Evolutionary conservation across 2,113 vertebrate species (phyloP).

Genomic region (Sebastes schlegelii): DNA sequence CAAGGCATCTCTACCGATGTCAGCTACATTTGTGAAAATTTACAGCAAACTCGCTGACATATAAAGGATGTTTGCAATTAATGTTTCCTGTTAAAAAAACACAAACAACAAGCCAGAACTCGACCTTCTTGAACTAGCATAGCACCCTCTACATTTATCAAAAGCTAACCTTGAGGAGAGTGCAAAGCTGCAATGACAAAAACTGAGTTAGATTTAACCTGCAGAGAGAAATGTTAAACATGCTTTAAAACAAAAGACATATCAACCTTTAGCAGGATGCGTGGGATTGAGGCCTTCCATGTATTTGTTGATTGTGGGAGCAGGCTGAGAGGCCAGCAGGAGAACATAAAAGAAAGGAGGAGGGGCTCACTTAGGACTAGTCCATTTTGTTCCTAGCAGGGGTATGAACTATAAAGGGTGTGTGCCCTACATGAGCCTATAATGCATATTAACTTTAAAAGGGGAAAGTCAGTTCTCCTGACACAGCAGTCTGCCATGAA

Average conservation of each 20-base stretch:
- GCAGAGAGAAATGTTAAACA: constrained; percentile 17
- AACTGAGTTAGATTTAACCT: not conserved
- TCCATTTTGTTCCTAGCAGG: constrained; percentile 41
- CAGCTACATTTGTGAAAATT: not conserved
- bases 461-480: not conserved
- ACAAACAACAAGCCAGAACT: not conserved
- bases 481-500: constrained; percentile 18
- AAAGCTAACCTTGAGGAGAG: constrained; percentile 2
- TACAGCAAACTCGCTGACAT: not conserved
- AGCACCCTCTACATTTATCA: not conserved
- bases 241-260: constrained; percentile 39
- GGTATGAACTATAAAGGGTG: constrained; percentile 35
- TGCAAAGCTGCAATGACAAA: constrained; percentile 13
- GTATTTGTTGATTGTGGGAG: constrained; percentile 55
- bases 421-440: not conserved
- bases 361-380: constrained; percentile 59
- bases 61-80: not conserved
- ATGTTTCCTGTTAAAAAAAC: not conserved
- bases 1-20: not conserved
- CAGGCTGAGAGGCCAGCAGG: constrained; percentile 46
- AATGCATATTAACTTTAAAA: constrained; percentile 1
- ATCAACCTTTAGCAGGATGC: constrained; percentile 54
- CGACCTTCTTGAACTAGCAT: constrained; percentile 2
- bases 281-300: constrained; percentile 59
- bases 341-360: constrained; percentile 63